Percentiles rank a stretch among this genome's conserved stretches.
Conservation (phyloP, 2,797 vertebrate genomes). For the Chaetodon trifasciatus region DNA sequence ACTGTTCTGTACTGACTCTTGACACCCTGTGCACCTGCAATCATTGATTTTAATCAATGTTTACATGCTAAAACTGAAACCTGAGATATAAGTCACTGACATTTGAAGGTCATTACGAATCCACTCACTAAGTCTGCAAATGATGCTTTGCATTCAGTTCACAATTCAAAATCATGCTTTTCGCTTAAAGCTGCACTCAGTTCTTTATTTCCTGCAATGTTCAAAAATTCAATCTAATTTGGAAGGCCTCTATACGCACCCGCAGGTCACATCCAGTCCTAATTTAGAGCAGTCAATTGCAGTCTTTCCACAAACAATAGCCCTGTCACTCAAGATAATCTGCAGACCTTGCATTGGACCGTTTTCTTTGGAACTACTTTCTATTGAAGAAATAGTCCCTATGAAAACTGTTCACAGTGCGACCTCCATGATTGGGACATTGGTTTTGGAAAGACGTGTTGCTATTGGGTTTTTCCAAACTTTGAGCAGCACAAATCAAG, state of each 20-base stretch:
- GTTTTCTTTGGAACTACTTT: constrained; percentile 35
- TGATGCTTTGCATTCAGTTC: not conserved
- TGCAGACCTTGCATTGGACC: not conserved
- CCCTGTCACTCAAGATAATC: constrained; percentile 2
- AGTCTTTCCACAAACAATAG: constrained; percentile 27
- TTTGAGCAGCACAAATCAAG: not conserved
- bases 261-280: not conserved
- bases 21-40: not conserved
- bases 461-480: not conserved
- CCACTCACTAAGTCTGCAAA: not conserved
- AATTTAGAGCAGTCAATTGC: not conserved
- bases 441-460: constrained; percentile 10
- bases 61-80: not conserved
- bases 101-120: not conserved
- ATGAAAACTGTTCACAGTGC: not conserved
- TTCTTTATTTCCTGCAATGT: not conserved
- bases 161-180: not conserved
- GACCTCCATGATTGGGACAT: not conserved
- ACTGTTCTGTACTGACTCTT: not conserved
- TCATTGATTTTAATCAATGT: not conserved
- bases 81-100: not conserved
- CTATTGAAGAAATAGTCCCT: constrained; percentile 6
- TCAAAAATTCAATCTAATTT: not conserved
- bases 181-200: not conserved
- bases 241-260: not conserved